These are phyloP conservation scores for Podiceps cristatus DNA, from an alignment of 2,113 vertebrate species.

Conservation along the genomic window DNA sequence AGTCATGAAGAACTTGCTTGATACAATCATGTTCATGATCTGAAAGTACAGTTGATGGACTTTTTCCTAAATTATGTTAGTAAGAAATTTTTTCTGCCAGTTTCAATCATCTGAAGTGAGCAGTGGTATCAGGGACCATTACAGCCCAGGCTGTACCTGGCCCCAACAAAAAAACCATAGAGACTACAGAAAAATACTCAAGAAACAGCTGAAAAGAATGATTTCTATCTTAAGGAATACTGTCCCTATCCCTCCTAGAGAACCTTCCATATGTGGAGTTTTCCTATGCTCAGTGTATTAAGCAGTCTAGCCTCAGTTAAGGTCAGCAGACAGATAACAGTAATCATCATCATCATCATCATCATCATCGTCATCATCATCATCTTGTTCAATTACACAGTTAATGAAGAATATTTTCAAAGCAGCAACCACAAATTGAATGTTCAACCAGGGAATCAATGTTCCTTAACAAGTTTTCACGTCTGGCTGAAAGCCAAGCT, in stretches of 20 bases:
- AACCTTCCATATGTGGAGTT: not conserved
- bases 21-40: not conserved
- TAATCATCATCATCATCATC: no score
- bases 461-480: not conserved
- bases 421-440: not conserved
- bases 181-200: not conserved
- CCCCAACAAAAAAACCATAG: not conserved
- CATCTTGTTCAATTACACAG: not conserved
- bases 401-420: not conserved
- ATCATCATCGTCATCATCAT: no score
- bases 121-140: not conserved
- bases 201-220: not conserved
- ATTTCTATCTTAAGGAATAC: not conserved
- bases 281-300: not conserved
- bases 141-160: not conserved
- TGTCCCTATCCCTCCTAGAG: not conserved
- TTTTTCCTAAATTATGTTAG: not conserved
- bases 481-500: not conserved
- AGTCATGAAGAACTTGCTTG: not conserved
- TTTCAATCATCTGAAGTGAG: not conserved
- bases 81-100: not conserved
- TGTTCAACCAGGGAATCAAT: not conserved
- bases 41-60: not conserved
- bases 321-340: not conserved
- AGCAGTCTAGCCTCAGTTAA: not conserved